phyloP scores from a whole-genome alignment of 2,113 vertebrate genomes.

The Catagonus wagneri region DNA sequence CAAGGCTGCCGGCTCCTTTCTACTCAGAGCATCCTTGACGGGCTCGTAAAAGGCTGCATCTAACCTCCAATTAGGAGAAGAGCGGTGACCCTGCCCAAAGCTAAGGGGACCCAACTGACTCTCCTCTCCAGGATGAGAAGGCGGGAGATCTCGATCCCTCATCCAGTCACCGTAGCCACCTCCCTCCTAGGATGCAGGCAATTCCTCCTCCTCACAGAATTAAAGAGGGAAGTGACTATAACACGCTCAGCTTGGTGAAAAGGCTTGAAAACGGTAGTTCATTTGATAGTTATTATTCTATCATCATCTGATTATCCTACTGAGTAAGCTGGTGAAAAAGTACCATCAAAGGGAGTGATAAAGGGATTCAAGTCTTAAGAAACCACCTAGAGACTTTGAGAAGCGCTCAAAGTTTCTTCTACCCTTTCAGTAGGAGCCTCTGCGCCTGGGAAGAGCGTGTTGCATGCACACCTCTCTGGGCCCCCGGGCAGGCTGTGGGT shows the following conservation, averaged over 20 bases:
- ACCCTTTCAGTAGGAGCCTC: neutral
- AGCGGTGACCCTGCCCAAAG: neutral
- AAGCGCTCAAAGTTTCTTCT: neutral
- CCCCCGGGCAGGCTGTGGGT: neutral
- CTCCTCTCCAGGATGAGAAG: neutral
- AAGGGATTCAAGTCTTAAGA: neutral
- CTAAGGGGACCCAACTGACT: neutral
- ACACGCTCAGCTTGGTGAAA: slow-evolving; percentile 6
- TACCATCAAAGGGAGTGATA: slow-evolving; percentile 39
- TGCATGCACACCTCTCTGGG: neutral
- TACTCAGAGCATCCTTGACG: neutral
- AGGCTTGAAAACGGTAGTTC: neutral
- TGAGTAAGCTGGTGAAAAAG: slow-evolving; percentile 41
- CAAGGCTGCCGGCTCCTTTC: neutral
- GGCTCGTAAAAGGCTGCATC: neutral
- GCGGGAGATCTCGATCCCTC: neutral
- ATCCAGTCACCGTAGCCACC: neutral
- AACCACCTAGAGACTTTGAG: neutral
- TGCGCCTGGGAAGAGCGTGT: neutral
- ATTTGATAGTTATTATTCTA: neutral
- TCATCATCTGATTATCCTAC: slow-evolving; percentile 31
- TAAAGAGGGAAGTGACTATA: neutral
- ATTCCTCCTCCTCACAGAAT: neutral
- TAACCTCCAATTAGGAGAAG: accelerated
- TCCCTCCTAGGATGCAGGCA: neutral